Percentiles rank a stretch among this genome's conserved stretches.
Conservation (phyloP, 2,888 invertebrate genomes). For the Hypercompe scribonia region DNA sequence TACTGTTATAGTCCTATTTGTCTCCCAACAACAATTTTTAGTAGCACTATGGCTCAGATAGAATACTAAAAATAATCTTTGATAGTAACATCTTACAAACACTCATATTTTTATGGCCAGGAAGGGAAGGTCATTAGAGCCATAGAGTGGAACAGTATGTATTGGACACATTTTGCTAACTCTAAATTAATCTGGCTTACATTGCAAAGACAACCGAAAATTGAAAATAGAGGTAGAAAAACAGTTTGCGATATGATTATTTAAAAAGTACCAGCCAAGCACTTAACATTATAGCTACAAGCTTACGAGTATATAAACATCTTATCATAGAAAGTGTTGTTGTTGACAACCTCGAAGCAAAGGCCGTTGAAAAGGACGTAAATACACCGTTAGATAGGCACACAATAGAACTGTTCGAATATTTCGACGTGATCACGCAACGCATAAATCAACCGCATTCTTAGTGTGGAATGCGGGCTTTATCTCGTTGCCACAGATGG, state of each 20-base stretch:
- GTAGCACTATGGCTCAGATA: too few relatives aligned
- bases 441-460: constrained; percentile 45
- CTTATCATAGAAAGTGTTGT: neutral
- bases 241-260: neutral
- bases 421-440: constrained; percentile 38
- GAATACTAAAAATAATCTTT: too few relatives aligned
- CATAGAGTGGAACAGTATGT: too few relatives aligned
- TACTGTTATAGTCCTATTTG: neutral
- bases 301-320: neutral
- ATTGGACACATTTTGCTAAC: too few relatives aligned
- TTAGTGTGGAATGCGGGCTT: constrained; percentile 35
- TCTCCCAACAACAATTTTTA: too few relatives aligned
- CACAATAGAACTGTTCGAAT: constrained; percentile 43
- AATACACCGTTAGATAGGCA: constrained; percentile 30
- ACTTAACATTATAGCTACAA: neutral
- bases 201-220: too few relatives aligned
- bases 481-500: constrained; percentile 9
- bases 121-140: too few relatives aligned
- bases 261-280: neutral
- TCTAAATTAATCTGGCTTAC: too few relatives aligned
- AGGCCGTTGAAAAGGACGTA: constrained; percentile 39
- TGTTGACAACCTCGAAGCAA: constrained; percentile 15
- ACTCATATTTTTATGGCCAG: too few relatives aligned
- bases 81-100: too few relatives aligned
- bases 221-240: too few relatives aligned